Conservation (phyloP, 2,113 vertebrate species). For the Excalfactoria chinensis region DNA sequence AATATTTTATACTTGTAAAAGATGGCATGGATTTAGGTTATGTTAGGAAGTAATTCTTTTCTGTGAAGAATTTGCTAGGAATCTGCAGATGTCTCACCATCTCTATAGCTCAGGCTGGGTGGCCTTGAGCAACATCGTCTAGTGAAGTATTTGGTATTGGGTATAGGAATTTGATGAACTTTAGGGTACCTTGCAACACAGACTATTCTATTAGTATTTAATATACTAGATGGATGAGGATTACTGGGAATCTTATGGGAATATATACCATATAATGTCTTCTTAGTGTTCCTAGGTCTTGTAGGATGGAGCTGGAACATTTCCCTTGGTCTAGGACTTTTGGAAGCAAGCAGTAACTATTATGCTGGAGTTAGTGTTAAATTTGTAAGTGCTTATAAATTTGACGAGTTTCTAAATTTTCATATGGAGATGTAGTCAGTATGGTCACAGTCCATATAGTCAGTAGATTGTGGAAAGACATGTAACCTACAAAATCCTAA, state of each 20-base stretch:
- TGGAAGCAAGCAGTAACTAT: not conserved
- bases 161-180: not conserved
- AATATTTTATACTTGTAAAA: not conserved
- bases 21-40: not conserved
- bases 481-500: not conserved
- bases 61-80: not conserved
- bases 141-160: not conserved
- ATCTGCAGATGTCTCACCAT: not conserved
- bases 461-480: not conserved
- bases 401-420: not conserved
- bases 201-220: not conserved
- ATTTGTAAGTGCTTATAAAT: not conserved
- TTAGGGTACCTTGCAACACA: not conserved
- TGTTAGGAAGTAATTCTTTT: not conserved
- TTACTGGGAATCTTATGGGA: not conserved
- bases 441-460: not conserved
- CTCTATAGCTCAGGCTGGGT: not conserved
- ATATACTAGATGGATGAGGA: not conserved
- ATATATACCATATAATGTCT: not conserved
- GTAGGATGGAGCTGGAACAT: not conserved
- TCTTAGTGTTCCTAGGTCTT: rapidly evolving
- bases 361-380: not conserved
- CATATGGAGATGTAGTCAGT: not conserved
- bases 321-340: not conserved
- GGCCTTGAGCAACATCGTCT: not conserved